Percentiles rank a stretch among this genome's conserved stretches.
These are phyloP conservation scores for Junonia oenone DNA, from an alignment of 2,888 invertebrate genomes.

Conservation along the genomic window DNA sequence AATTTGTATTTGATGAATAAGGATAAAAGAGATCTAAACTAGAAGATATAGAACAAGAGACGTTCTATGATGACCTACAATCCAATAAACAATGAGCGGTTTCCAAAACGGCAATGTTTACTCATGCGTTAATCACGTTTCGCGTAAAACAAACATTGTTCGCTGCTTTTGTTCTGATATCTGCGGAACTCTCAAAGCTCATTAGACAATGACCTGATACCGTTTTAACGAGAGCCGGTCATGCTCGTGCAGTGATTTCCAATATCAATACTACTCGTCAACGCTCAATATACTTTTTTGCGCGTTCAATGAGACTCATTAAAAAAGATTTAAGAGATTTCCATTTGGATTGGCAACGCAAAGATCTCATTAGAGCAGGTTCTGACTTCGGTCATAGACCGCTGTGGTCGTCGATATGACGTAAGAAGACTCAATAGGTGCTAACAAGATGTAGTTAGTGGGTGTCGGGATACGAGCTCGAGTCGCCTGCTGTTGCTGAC, in stretches of 20 bases:
- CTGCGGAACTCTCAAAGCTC: constrained; percentile 27
- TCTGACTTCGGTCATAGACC: constrained; percentile 38
- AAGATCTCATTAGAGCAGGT: constrained; percentile 57
- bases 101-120: constrained; percentile 3
- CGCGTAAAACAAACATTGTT: constrained; percentile 18
- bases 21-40: not conserved
- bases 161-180: constrained; percentile 12
- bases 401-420: constrained; percentile 50
- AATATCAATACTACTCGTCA: constrained; percentile 53
- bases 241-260: constrained; percentile 50
- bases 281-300: constrained; percentile 46
- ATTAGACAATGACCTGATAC: constrained; percentile 34
- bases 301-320: constrained; percentile 47
- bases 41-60: not conserved
- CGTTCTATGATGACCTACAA: not conserved
- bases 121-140: constrained; percentile 20
- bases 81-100: not conserved
- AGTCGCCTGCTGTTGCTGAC: constrained; percentile 37
- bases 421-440: constrained; percentile 53
- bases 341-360: constrained; percentile 49
- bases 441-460: constrained; percentile 60
- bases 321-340: constrained; percentile 49
- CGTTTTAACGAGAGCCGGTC: constrained; percentile 40
- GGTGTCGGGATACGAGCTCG: constrained; percentile 15
- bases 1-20: not conserved